phyloP scores from a whole-genome alignment of 2,888 invertebrate species.

The Phytoseiulus persimilis region DNA sequence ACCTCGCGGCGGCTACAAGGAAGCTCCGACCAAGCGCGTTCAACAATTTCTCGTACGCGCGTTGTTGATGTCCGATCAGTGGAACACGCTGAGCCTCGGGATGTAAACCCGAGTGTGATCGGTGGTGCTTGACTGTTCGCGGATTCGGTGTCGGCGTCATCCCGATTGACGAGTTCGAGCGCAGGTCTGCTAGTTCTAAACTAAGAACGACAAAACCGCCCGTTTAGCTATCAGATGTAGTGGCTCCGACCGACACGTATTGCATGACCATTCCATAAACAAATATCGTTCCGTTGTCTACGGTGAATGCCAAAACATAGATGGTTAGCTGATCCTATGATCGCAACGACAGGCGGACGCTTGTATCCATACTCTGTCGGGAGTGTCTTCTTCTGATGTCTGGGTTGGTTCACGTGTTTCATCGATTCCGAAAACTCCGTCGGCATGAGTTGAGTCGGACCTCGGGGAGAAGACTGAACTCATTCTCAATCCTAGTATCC shows the following conservation, averaged over 20 bases:
- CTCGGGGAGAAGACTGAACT: too few species aligned
- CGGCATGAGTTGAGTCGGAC: too few species aligned
- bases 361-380: too few species aligned
- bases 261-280: background rate
- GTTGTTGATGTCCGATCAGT: background rate
- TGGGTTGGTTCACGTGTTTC: too few species aligned
- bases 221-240: background rate
- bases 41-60: background rate
- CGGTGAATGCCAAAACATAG: background rate
- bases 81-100: background rate
- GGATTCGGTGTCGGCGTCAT: background rate
- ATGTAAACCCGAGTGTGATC: background rate
- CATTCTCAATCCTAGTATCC: too few species aligned
- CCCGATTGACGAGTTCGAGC: background rate
- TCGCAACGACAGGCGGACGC: background rate
- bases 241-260: background rate
- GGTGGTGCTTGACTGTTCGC: background rate
- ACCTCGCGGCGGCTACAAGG: background rate
- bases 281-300: background rate
- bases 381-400: too few species aligned
- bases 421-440: too few species aligned
- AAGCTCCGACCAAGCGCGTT: background rate
- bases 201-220: background rate
- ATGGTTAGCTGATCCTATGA: background rate
- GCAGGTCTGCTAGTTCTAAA: background rate